These are phyloP conservation scores for Adelognathus sp. DNA, from an alignment of 2,888 invertebrate species.

Conservation along the genomic window DNA sequence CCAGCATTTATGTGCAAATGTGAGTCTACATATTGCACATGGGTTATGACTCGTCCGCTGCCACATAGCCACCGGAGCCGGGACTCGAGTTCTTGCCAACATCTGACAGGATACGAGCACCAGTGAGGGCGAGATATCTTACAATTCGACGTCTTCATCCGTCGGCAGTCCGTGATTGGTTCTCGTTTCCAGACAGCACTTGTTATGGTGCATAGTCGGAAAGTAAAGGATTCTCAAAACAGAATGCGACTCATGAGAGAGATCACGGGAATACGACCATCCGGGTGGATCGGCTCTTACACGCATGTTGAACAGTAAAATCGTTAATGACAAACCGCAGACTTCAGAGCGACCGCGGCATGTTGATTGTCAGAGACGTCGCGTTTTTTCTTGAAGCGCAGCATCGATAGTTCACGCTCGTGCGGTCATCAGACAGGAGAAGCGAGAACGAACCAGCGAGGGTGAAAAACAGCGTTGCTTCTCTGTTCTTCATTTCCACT, in stretches of 20 bases:
- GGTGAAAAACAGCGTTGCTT: background rate
- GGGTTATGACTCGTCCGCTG: too few species aligned
- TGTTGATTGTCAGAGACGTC: conserved; percentile 36
- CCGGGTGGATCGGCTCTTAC: conserved; percentile 39
- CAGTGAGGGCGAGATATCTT: background rate
- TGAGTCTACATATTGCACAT: background rate
- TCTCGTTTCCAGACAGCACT: background rate
- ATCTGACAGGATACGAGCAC: background rate
- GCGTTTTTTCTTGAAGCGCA: background rate
- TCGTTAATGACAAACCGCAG: conserved; percentile 64
- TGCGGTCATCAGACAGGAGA: conserved; percentile 11
- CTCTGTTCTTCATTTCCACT: background rate
- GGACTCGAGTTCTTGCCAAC: background rate
- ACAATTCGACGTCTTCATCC: background rate
- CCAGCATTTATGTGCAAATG: background rate
- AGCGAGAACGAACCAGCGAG: background rate
- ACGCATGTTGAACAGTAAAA: conserved; percentile 64
- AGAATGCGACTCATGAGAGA: background rate
- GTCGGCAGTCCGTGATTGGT: background rate
- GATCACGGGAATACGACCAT: background rate
- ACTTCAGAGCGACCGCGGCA: conserved; percentile 20
- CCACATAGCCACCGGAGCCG: background rate
- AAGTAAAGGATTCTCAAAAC: conserved; percentile 3
- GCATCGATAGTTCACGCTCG: conserved; percentile 19
- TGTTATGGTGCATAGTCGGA: background rate